These are phyloP conservation scores for Vulpes ferrilata DNA, from an alignment of 2,113 vertebrate genomes.

Conservation along the genomic window DNA sequence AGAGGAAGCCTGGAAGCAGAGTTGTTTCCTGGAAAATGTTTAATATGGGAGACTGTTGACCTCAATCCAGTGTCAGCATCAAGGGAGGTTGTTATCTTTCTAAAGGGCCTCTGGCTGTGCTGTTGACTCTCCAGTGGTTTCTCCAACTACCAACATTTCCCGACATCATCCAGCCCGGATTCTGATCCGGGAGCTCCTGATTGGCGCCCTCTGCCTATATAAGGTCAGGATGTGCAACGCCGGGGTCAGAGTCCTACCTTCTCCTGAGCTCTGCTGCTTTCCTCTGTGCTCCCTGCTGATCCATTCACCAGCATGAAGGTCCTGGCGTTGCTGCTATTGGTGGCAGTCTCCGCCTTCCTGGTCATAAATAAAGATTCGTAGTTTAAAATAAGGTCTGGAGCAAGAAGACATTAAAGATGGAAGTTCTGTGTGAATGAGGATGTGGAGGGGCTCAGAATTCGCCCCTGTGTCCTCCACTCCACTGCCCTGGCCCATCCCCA, in stretches of 20 bases:
- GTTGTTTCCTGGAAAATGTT: not conserved
- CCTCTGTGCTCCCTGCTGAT: not conserved
- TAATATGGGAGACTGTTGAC: not conserved
- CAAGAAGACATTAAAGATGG: not conserved
- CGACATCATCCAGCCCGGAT: not conserved
- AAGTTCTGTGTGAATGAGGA: not conserved
- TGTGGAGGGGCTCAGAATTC: too few relatives aligned
- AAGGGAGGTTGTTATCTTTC: too few relatives aligned
- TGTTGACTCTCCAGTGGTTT: not conserved
- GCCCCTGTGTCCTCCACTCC: too few relatives aligned
- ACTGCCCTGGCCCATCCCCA: not conserved
- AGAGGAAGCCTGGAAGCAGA: not conserved
- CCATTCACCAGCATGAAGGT: not conserved
- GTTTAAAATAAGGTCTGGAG: not conserved
- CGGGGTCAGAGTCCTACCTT: too few relatives aligned
- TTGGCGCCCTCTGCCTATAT: not conserved
- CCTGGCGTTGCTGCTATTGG: not conserved
- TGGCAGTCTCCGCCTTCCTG: not conserved
- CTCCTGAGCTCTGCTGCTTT: not conserved
- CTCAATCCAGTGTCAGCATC: too few relatives aligned
- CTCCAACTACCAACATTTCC: not conserved
- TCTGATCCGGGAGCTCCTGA: not conserved
- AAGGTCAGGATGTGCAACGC: not conserved
- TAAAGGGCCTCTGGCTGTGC: not conserved
- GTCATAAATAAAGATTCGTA: conserved; percentile 6